Conservation (phyloP, 2,113 vertebrate genomes). For the Pterocles gutturalis region DNA sequence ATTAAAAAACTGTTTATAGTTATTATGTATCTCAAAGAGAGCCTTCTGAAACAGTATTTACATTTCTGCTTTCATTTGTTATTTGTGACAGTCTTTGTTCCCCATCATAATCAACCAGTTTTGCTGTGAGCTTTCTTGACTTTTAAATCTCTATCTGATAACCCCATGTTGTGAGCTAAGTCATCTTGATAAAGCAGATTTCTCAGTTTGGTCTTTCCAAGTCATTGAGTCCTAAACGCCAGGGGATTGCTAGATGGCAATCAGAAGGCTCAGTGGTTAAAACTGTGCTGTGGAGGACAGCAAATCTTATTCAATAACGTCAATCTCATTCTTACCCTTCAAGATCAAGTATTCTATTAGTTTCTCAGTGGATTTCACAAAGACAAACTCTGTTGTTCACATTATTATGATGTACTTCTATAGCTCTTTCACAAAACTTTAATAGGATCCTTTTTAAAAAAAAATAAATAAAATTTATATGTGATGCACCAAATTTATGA, state of each 20-base stretch:
- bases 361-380: not conserved
- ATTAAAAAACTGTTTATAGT: not conserved
- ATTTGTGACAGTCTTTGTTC: not conserved
- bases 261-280: not conserved
- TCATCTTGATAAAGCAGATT: not conserved
- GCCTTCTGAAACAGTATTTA: not conserved
- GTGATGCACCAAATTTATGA: not conserved
- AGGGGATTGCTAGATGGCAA: not conserved
- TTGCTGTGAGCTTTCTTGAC: not conserved
- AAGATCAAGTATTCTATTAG: not conserved
- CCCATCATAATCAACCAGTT: not conserved
- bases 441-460: not conserved
- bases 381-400: not conserved
- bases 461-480: too few relatives aligned
- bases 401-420: not conserved
- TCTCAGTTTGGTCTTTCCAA: not conserved
- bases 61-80: not conserved
- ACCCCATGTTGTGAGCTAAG: not conserved
- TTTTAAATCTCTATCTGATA: not conserved
- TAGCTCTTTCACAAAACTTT: not conserved
- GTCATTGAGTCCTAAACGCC: not conserved
- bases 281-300: not conserved
- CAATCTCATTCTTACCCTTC: not conserved
- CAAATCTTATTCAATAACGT: not conserved
- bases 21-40: not conserved